Conservation (phyloP, 2,888 invertebrate species). For the Mycalesis mineus region DNA sequence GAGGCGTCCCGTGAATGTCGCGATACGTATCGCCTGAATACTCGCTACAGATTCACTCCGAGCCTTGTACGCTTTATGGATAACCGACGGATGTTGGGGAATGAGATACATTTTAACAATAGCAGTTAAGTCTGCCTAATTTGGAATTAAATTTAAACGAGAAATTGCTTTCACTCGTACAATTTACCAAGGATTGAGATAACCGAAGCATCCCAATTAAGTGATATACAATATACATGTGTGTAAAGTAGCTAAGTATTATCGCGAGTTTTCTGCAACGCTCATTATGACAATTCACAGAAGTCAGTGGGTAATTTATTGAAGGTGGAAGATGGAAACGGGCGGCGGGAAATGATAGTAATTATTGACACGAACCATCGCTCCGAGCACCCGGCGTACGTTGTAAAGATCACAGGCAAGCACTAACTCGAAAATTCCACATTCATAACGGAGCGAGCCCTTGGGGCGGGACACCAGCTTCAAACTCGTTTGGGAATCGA, state of each 20-base stretch:
- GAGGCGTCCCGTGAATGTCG: conserved; percentile 64
- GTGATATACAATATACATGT: conserved; percentile 11
- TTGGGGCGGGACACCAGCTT: conserved; percentile 54
- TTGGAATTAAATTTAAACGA: conserved; percentile 4
- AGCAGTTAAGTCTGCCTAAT: conserved; percentile 6
- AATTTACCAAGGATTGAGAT: not conserved
- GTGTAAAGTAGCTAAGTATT: conserved; percentile 47
- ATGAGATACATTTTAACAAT: conserved; percentile 3
- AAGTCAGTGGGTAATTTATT: conserved; percentile 65
- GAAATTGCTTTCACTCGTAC: not conserved
- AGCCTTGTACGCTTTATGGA: conserved; percentile 31
- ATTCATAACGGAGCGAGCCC: conserved; percentile 64
- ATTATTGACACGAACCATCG: conserved; percentile 72
- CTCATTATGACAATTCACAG: conserved; percentile 68
- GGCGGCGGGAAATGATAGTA: conserved; percentile 65
- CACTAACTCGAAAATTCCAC: conserved; percentile 73
- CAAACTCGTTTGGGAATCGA: conserved; percentile 48
- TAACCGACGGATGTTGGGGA: conserved; percentile 3
- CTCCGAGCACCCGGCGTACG: conserved; percentile 52
- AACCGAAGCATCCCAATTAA: conserved; percentile 21
- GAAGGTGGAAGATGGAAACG: conserved; percentile 60
- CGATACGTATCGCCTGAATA: conserved; percentile 70
- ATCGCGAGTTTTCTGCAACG: conserved; percentile 48
- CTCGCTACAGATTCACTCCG: conserved; percentile 54
- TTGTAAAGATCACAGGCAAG: conserved; percentile 61